Conservation (phyloP, 2,113 vertebrate species). For the Tragelaphus buxtoni region DNA sequence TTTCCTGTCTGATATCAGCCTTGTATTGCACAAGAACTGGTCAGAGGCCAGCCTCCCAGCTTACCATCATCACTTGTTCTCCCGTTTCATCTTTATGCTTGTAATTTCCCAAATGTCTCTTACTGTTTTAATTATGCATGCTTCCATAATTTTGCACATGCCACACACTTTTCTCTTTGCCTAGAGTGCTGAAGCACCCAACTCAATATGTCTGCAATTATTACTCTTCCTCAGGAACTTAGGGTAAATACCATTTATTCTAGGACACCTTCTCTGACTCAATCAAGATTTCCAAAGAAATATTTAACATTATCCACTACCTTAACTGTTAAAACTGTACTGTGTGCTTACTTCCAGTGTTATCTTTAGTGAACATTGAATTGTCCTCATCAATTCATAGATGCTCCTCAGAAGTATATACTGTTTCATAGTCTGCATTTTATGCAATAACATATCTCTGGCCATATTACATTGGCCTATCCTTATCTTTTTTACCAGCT, state of each 20-base stretch:
- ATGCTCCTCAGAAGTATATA: not conserved
- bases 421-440: not conserved
- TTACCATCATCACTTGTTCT: not conserved
- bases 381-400: not conserved
- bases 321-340: not conserved
- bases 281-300: slow-evolving; percentile 10
- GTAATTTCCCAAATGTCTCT: not conserved
- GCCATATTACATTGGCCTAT: not conserved
- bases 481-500: not conserved
- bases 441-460: not conserved
- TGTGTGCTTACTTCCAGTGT: not conserved
- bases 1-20: not conserved
- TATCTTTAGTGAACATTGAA: not conserved
- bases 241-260: not conserved
- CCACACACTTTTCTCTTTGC: not conserved
- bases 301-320: not conserved
- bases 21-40: not conserved
- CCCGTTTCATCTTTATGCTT: not conserved
- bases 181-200: not conserved
- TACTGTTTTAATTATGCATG: not conserved
- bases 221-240: not conserved
- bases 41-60: not conserved
- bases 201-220: not conserved
- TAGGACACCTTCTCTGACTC: not conserved
- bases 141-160: not conserved